Conservation (phyloP, 1,140 invertebrate genomes). For the Pseudomyrmex pallidus region DNA sequence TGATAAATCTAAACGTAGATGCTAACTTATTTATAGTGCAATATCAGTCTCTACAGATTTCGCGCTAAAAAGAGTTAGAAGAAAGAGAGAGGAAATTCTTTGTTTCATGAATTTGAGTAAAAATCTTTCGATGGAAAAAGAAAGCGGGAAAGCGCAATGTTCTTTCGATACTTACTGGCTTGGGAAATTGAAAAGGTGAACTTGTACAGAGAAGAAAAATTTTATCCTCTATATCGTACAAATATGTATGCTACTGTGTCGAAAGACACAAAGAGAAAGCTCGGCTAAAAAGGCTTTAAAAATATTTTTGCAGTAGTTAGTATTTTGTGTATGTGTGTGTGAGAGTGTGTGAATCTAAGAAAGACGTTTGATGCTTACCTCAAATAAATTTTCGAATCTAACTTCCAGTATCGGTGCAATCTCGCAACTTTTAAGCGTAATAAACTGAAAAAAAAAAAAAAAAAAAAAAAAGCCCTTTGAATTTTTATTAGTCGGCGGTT, state of each 20-base stretch:
- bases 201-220: slow-evolving; percentile 56
- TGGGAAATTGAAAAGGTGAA: slow-evolving; percentile 71
- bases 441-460: not conserved
- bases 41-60: slow-evolving; percentile 21
- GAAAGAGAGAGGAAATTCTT: not conserved
- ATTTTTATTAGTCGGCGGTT: slow-evolving; percentile 24
- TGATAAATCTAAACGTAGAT: slow-evolving; percentile 21
- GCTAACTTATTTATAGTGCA: slow-evolving; percentile 41
- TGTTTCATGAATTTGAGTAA: slow-evolving; percentile 12
- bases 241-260: not conserved
- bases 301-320: not conserved
- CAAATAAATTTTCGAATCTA: not conserved
- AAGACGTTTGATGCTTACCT: not conserved
- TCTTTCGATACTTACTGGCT: slow-evolving; percentile 60
- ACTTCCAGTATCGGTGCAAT: not conserved
- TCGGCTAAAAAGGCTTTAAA: not conserved
- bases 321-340: too few relatives aligned
- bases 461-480: not conserved
- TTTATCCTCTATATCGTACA: slow-evolving; percentile 21
- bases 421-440: too few relatives aligned
- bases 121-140: slow-evolving; percentile 31
- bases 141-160: slow-evolving; percentile 44
- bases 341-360: not conserved
- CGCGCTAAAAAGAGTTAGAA: not conserved
- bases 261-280: not conserved